These are phyloP conservation scores for Tolmerus cingulatus DNA, from an alignment of 2,888 invertebrate species.

Conservation along the genomic window DNA sequence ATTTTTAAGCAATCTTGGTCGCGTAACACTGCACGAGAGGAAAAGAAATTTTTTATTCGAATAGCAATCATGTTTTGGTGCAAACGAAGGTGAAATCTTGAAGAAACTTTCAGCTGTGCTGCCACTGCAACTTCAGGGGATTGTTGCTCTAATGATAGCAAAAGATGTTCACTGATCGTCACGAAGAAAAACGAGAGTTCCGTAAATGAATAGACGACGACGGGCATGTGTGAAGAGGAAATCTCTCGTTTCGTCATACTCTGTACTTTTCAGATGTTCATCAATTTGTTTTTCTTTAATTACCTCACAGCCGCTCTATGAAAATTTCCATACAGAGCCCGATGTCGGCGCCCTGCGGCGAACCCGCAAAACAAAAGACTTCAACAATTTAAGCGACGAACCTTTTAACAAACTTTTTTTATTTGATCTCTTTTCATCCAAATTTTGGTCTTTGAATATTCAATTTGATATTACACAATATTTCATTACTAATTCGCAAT, in stretches of 20 bases:
- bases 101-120: constrained; percentile 20
- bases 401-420: background rate
- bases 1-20: constrained; percentile 3
- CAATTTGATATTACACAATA: background rate
- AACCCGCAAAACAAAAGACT: background rate
- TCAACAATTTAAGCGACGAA: constrained; percentile 9
- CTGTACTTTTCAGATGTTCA: background rate
- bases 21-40: constrained; percentile 26
- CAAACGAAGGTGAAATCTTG: constrained; percentile 41
- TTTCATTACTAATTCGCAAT: background rate
- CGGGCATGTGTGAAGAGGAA: background rate
- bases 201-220: background rate
- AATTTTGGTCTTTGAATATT: background rate
- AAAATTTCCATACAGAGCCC: background rate
- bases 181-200: constrained; percentile 15
- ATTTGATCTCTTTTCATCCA: background rate
- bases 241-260: background rate
- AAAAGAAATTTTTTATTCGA: constrained; percentile 7
- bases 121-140: background rate
- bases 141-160: background rate
- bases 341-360: background rate
- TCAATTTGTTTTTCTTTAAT: background rate
- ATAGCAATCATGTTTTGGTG: background rate
- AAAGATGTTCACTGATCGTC: constrained; percentile 5
- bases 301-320: background rate